Base-by-base conservation (phyloP, 2,113 vertebrate species). In the Sardina pilchardus region DNA sequence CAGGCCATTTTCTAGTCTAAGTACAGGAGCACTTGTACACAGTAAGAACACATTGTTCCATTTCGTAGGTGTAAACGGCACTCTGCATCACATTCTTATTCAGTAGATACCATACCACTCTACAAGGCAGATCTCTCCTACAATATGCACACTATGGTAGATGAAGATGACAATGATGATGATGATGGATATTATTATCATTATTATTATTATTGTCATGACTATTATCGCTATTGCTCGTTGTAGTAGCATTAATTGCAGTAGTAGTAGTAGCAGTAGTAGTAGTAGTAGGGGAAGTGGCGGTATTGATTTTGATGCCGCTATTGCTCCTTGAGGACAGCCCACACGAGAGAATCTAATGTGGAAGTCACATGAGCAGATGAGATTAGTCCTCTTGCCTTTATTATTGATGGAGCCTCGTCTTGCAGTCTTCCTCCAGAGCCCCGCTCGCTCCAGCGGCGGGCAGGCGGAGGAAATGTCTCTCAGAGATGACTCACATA, bases 311-410 rank as follows among this genome's bases (percentile, higher is more conserved):
- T 71, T 71, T 14, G 63, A 71, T 14, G 12, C 8, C 14, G n/a
- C 30, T 71, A 71, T 34, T 71, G 63, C 26, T 34, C 63, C n/a
- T 26, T 26, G 30, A 71, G 63, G n/a, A 71, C 26, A 71, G n/a
- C n/a, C n/a, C 63, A 71, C 14, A 5, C 34, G 67, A 43, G 42
- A n/a, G 24, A 45, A 16, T n/a, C 44, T 87, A 87, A 87, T 84
- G 86, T 84, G 80, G 83, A 48, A 59, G 71, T 39, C 67, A 85
- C 83, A 86, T 88, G 83, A 81, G 81, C 59, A 83, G 81, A 86
- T 85, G 85, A 85, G 47, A 90, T 90, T 88, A 89, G 63, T 84
- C 59, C 80, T 71, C 82, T 80, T 84, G 30, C 36, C 81, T 89
- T 30, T 80, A 86, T 83, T 85, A 86, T 86, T 85, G 85, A 85